Conservation (phyloP, 1,140 invertebrate species). For the Coelopa frigida region DNA sequence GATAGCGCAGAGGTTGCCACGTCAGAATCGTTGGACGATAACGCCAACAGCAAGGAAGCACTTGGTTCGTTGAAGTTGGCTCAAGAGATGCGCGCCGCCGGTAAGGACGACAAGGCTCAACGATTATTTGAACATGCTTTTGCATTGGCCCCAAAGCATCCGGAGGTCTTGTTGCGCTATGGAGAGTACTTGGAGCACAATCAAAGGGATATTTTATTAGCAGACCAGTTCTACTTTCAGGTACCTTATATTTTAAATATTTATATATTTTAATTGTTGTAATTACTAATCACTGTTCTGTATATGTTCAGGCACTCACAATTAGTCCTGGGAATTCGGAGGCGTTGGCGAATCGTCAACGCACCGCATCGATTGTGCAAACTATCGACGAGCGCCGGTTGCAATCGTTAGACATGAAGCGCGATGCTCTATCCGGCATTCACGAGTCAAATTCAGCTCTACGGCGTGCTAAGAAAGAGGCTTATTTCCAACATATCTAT, state of each 20-base stretch:
- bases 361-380: slow-evolving; percentile 83
- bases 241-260: slow-evolving; percentile 14
- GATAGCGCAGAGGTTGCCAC: slow-evolving; percentile 24
- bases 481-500: slow-evolving; percentile 94
- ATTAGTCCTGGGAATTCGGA: slow-evolving; percentile 74
- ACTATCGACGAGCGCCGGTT: slow-evolving; percentile 78
- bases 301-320: slow-evolving; percentile 61
- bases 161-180: slow-evolving; percentile 86
- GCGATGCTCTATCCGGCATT: slow-evolving; percentile 70
- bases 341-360: slow-evolving; percentile 71
- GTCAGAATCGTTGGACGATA: slow-evolving; percentile 18
- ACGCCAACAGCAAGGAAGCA: slow-evolving; percentile 57
- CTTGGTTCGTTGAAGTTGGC: slow-evolving; percentile 75
- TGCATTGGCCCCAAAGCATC: slow-evolving; percentile 81
- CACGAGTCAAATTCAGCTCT: slow-evolving; percentile 73
- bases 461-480: slow-evolving; percentile 83
- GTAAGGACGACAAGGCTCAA: slow-evolving; percentile 78
- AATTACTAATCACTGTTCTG: neutral
- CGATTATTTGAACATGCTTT: slow-evolving; percentile 87
- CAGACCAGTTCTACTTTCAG: slow-evolving; percentile 79
- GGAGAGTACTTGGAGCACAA: slow-evolving; percentile 89
- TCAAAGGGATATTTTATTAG: slow-evolving; percentile 77
- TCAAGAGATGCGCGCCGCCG: slow-evolving; percentile 69
- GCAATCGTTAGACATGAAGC: slow-evolving; percentile 76
- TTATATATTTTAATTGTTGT: neutral